These are phyloP conservation scores for Rhopalosiphum nymphaeae DNA, from an alignment of 2,888 invertebrate genomes.

Conservation along the genomic window DNA sequence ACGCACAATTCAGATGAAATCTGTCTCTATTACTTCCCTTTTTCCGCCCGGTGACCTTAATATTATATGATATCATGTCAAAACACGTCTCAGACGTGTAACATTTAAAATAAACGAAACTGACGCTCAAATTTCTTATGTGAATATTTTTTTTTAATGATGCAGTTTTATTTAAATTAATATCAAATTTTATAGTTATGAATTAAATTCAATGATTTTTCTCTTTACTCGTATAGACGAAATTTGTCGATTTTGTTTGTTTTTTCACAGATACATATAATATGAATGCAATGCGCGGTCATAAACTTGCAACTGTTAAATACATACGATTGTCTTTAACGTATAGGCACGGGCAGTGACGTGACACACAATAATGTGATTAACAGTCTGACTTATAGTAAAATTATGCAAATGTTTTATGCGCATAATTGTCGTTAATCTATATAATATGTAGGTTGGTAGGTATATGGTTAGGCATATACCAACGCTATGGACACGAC, in stretches of 20 bases:
- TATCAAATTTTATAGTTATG: background rate
- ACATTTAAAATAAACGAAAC: background rate
- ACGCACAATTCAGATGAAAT: background rate
- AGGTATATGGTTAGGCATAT: background rate
- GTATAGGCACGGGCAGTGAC: background rate
- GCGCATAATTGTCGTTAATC: constrained; percentile 30
- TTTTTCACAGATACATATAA: background rate
- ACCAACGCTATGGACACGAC: background rate
- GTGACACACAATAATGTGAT: background rate
- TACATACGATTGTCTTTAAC: background rate
- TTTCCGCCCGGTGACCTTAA: background rate
- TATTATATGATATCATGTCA: background rate
- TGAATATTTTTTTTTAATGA: background rate
- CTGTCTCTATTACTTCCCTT: background rate
- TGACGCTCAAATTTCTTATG: background rate
- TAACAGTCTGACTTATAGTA: background rate
- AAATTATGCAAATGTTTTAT: constrained; percentile 23
- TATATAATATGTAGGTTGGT: constrained; percentile 11
- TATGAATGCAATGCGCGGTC: background rate
- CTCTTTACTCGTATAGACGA: background rate
- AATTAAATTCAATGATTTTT: background rate
- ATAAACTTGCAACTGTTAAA: background rate
- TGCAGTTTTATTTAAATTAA: background rate
- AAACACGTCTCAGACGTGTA: constrained; percentile 11
- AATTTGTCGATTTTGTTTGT: background rate